Percentiles rank a stretch among this genome's conserved stretches.
Evolutionary conservation across 1,140 invertebrate genomes (phyloP).

Genomic region (Atta cephalotes): DNA sequence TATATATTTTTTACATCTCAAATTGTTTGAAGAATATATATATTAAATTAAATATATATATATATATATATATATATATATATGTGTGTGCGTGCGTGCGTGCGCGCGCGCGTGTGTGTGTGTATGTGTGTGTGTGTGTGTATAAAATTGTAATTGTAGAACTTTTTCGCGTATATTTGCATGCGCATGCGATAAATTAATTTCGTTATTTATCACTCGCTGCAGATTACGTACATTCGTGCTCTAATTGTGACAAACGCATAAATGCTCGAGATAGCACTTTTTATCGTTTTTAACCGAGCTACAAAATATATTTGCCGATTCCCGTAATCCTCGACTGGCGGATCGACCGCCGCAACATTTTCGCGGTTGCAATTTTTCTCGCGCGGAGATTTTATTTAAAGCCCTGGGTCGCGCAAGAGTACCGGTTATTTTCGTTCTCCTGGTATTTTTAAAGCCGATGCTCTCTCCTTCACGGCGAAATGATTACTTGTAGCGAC

Average conservation of each 20-base stretch:
- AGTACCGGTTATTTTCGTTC: conserved; percentile 67
- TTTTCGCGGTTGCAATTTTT: conserved; percentile 62
- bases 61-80: too few relatives aligned
- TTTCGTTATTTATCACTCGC: conserved; percentile 20
- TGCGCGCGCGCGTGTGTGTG: too few relatives aligned
- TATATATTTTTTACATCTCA: neutral
- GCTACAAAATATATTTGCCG: conserved; percentile 49
- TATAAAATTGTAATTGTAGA: neutral
- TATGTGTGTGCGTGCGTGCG: too few relatives aligned
- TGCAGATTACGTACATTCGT: conserved; percentile 13
- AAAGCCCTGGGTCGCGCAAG: conserved; percentile 26
- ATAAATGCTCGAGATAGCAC: conserved; percentile 17
- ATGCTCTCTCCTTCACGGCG: conserved; percentile 59
- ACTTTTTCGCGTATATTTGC: neutral
- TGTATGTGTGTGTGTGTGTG: too few relatives aligned
- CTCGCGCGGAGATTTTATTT: conserved; percentile 64
- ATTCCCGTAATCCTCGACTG: conserved; percentile 49
- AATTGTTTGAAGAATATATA: conserved; percentile 11
- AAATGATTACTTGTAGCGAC: conserved; percentile 66
- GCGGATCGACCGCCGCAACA: conserved; percentile 47
- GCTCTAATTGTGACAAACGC: conserved; percentile 44
- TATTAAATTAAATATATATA: conserved; percentile 6
- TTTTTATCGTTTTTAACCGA: conserved; percentile 29
- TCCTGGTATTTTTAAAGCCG: conserved; percentile 67
- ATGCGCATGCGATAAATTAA: neutral